Percentiles rank a stretch among this genome's conserved stretches.
phyloP scores from a whole-genome alignment of 2,888 invertebrate species.

The Sinotaia quadrata region DNA sequence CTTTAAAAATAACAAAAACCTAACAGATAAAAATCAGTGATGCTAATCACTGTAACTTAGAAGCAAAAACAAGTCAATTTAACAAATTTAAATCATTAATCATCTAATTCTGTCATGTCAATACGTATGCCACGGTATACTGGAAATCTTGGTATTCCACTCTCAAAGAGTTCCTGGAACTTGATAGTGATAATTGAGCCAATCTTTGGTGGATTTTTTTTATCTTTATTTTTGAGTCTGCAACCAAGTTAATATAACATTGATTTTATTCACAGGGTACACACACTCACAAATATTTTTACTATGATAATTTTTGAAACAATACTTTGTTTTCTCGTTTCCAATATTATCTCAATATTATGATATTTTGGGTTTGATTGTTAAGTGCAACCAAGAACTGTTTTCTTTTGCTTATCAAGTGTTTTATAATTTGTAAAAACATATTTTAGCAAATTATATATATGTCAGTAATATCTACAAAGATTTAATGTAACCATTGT shows the following conservation, averaged over 20 bases:
- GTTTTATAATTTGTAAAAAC: too few species aligned
- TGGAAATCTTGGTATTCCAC: conserved; percentile 66
- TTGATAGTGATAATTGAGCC: conserved; percentile 69
- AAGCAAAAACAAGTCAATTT: not conserved
- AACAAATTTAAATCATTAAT: too few species aligned
- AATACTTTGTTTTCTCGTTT: too few species aligned
- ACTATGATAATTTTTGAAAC: too few species aligned
- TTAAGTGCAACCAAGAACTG: too few species aligned
- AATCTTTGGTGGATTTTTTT: conserved; percentile 65
- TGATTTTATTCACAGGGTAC: not conserved
- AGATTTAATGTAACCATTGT: too few species aligned
- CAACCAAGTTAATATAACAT: not conserved
- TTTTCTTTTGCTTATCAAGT: too few species aligned
- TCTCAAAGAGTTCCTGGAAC: conserved; percentile 67
- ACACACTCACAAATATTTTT: too few species aligned
- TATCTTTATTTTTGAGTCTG: conserved; percentile 63
- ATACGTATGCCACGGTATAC: conserved; percentile 63
- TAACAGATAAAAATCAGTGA: not conserved
- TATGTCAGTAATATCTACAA: too few species aligned
- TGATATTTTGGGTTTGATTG: too few species aligned
- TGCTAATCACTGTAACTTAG: not conserved
- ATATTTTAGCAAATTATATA: too few species aligned
- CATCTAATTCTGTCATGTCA: conserved; percentile 65
- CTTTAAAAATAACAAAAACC: not conserved
- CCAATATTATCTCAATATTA: too few species aligned